Base-by-base conservation (phyloP, 2,113 vertebrate species). In the Phodopus roborovskii region DNA sequence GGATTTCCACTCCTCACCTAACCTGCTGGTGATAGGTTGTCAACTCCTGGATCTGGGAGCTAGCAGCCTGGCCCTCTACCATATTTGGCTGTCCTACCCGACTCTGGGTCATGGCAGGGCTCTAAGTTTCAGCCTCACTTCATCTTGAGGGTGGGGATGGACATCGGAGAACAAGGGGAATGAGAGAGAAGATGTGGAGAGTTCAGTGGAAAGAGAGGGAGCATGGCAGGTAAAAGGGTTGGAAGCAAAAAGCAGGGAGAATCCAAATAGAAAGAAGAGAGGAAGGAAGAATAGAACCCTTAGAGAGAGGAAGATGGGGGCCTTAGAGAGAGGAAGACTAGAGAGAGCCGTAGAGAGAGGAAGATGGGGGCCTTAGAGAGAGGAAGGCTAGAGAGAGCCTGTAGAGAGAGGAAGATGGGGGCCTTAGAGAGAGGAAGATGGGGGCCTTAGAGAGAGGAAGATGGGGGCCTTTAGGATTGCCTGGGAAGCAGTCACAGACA, bases 141-240 rank as follows among this genome's bases (percentile, higher is more conserved):
- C 56, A 82, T 82, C 24, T 60, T 28, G 24, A 42, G 90, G 95
- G 96, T 58, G 82, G 28, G 0, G 85, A 95, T 64, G 82, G 42
- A 28, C 93, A 97, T 96, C 73, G 95, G 93, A 91, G 30, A 83
- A 4, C 39, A 81, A 95, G 96, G 88, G 56, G 70, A 93, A 91
- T 28, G 88, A 87, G 3, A 85, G 90, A 33, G 0, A 77, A 26
- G 7, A 3, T 64, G 8, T 62, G 28, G 20, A 64, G 60, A 39
- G 11, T 30, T 9, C 82, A 36, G 62, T 91, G 77, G 42, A 30
- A 56, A 16, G 73, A 48, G 4, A 28, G 39, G 36, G 78, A 3
- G 58, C 24, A 64, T 0, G 0, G 20, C 19, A 88, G 53, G 28
- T 17, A 4, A 85, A 66, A 85, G 17, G 42, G 42, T 1, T 11